Evolutionary conservation across 2,888 invertebrate genomes (phyloP).

Genomic region (Lithophane leautieri): DNA sequence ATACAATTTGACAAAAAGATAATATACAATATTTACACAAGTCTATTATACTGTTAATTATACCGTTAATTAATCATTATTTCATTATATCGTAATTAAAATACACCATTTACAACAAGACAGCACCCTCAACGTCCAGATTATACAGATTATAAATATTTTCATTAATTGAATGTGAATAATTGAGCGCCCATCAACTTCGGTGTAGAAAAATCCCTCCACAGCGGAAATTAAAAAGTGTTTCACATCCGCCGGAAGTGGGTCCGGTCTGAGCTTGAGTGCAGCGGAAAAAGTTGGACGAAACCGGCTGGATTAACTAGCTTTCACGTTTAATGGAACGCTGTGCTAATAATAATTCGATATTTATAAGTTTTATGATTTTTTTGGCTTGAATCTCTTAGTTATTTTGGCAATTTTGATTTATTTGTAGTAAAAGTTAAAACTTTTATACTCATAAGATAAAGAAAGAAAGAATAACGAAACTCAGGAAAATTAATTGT

Average conservation of each 20-base stretch:
- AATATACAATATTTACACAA: background rate
- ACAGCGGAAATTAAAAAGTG: slow-evolving; percentile 89
- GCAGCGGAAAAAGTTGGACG: slow-evolving; percentile 84
- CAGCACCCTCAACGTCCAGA: slow-evolving; percentile 53
- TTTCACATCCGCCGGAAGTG: slow-evolving; percentile 82
- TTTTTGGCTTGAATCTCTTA: background rate
- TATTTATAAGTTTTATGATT: slow-evolving; percentile 54
- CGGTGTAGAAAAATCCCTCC: slow-evolving; percentile 86
- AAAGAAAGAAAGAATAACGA: too few species aligned
- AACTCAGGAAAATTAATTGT: too few species aligned
- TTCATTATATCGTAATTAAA: slow-evolving; percentile 27
- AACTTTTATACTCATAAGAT: too few species aligned
- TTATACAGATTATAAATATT: slow-evolving; percentile 78
- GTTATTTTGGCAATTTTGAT: background rate
- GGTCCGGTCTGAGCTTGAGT: slow-evolving; percentile 79
- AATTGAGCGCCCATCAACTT: slow-evolving; percentile 85
- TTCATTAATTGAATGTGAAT: slow-evolving; percentile 89
- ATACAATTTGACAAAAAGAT: background rate
- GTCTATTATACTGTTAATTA: too few species aligned
- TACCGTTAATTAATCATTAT: slow-evolving; percentile 1
- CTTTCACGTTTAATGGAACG: slow-evolving; percentile 68
- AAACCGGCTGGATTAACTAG: slow-evolving; percentile 78
- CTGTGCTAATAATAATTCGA: slow-evolving; percentile 59
- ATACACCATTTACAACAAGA: slow-evolving; percentile 31
- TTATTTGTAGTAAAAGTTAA: background rate